phyloP scores from a whole-genome alignment of 2,888 invertebrate species.

The Pedicia rivosa region DNA sequence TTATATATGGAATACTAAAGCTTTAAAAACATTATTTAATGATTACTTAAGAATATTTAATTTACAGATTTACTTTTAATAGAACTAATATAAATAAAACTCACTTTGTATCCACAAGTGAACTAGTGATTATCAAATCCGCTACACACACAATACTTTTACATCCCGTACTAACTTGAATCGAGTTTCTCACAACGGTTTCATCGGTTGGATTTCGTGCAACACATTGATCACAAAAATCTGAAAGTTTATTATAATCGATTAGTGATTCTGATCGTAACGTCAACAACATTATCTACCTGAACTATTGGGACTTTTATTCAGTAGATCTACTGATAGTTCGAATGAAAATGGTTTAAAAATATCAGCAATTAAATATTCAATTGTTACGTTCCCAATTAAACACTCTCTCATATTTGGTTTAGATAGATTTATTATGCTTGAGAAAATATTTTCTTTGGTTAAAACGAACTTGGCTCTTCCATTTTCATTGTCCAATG shows the following conservation, averaged over 20 bases:
- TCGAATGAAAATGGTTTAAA: slow-evolving; percentile 29
- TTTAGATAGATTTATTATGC: too few species aligned
- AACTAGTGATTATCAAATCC: slow-evolving; percentile 22
- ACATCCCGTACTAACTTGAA: slow-evolving; percentile 30
- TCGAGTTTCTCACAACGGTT: slow-evolving; percentile 22
- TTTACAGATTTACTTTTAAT: too few species aligned
- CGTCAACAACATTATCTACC: too few species aligned
- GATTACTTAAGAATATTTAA: too few species aligned
- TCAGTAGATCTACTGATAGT: slow-evolving; percentile 24
- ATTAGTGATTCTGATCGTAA: too few species aligned
- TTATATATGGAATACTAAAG: slow-evolving; percentile 16
- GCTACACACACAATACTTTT: slow-evolving; percentile 26
- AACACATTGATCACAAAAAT: slow-evolving; percentile 27
- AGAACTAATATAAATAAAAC: too few species aligned
- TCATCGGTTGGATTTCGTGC: slow-evolving; percentile 28
- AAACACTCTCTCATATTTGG: too few species aligned
- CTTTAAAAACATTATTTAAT: background rate
- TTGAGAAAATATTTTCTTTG: too few species aligned
- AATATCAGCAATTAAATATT: slow-evolving; percentile 27
- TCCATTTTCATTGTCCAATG: slow-evolving; percentile 19
- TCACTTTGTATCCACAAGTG: slow-evolving; percentile 17
- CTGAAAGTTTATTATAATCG: too few species aligned
- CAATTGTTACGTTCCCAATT: slow-evolving; percentile 22
- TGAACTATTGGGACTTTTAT: slow-evolving; percentile 23
- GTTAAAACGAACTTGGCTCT: slow-evolving; percentile 20